Conservation (phyloP, 2,113 vertebrate species). For the Oreotrochilus melanogaster region DNA sequence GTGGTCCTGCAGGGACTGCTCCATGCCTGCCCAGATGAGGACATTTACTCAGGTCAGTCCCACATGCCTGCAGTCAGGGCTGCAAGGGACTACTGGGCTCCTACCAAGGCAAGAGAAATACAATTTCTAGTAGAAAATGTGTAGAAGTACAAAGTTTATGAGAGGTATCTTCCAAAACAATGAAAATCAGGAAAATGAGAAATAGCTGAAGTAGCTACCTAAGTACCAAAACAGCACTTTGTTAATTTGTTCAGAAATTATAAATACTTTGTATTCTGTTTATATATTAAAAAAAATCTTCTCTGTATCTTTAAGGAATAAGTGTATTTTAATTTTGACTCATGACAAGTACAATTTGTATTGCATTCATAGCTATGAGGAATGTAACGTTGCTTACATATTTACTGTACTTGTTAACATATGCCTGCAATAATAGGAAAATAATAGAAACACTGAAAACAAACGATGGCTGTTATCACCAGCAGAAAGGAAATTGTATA, state of each 20-base stretch:
- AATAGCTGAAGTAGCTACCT: neutral
- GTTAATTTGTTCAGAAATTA: neutral
- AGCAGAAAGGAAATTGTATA: neutral
- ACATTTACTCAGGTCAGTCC: neutral
- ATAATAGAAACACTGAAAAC: neutral
- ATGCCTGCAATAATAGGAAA: neutral
- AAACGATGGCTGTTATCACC: neutral
- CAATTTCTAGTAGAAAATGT: neutral
- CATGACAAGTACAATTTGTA: neutral
- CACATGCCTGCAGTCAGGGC: neutral
- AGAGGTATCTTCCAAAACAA: neutral
- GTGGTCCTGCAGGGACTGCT: too few relatives aligned
- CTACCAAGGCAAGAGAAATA: neutral
- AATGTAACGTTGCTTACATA: neutral
- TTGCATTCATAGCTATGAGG: neutral
- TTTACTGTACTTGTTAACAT: neutral
- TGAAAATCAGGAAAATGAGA: neutral
- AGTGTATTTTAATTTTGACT: neutral
- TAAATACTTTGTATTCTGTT: neutral
- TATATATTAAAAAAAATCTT: neutral
- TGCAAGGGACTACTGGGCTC: neutral
- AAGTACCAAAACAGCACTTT: neutral
- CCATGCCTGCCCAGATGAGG: accelerated
- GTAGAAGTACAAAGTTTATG: neutral
- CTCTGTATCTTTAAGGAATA: neutral